A percentile compares a stretch with the other conserved stretches of the same genome.
These are phyloP conservation scores for Bathynomus jamesi DNA, from an alignment of 1,140 invertebrate genomes.

Conservation along the genomic window DNA sequence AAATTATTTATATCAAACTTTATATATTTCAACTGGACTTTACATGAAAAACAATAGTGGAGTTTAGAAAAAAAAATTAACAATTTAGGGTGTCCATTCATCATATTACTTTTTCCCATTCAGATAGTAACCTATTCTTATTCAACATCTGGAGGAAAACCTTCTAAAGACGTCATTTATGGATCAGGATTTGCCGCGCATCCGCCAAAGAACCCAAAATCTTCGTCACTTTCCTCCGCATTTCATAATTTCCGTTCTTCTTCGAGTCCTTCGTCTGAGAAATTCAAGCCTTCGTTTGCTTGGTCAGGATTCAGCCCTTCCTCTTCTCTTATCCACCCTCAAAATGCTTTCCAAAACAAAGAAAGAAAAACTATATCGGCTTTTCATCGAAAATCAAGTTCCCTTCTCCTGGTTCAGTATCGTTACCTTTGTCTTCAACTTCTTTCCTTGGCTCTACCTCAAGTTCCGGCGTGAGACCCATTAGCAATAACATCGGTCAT, in stretches of 20 bases:
- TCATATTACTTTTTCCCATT: too few species aligned
- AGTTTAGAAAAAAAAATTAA: too few species aligned
- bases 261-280: background rate
- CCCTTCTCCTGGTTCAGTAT: background rate
- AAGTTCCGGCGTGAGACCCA: background rate
- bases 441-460: background rate
- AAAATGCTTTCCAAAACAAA: too few species aligned
- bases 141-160: background rate
- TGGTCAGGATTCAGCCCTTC: background rate
- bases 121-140: background rate
- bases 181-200: background rate
- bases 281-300: background rate
- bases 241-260: background rate
- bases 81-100: too few species aligned
- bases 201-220: background rate
- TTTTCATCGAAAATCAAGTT: background rate
- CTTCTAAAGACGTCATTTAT: background rate
- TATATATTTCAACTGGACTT: too few species aligned
- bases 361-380: too few species aligned
- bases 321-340: background rate
- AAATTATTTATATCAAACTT: too few species aligned
- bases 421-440: background rate
- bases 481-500: background rate
- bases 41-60: too few species aligned
- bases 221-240: background rate